Percentiles rank a stretch among this genome's conserved stretches.
Evolutionary conservation across 2,113 vertebrate species (phyloP).

Genomic region (Solea solea): DNA sequence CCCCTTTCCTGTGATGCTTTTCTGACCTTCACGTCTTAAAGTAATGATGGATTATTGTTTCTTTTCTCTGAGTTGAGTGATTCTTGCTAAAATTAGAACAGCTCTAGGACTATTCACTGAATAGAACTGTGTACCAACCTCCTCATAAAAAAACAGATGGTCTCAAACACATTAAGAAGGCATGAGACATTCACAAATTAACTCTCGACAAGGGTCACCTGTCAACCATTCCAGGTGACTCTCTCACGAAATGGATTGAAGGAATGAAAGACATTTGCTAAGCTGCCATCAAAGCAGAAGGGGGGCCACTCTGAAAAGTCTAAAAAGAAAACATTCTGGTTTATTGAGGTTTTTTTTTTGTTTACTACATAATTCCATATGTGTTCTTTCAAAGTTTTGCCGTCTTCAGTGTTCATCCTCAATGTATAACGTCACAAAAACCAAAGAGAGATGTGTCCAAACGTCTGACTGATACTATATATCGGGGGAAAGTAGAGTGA

Average conservation of each 20-base stretch:
- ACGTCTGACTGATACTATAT: background rate
- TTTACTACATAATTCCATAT: background rate
- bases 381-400: background rate
- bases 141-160: no score
- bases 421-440: background rate
- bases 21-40: no score
- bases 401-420: background rate
- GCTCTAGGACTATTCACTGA: no score
- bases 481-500: constrained; percentile 26
- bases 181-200: no score
- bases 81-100: no score
- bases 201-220: no score
- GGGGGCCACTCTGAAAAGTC: background rate
- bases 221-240: constrained; percentile 5
- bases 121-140: no score
- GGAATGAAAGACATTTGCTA: background rate
- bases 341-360: background rate
- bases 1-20: no score
- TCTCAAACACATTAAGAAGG: no score
- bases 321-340: background rate
- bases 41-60: no score
- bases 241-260: background rate
- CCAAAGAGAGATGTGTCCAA: background rate
- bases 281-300: background rate
- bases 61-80: no score